A percentile compares a stretch with the other conserved stretches of the same genome.
Conservation (phyloP, 2,113 vertebrate species). For the Lates calcarifer region DNA sequence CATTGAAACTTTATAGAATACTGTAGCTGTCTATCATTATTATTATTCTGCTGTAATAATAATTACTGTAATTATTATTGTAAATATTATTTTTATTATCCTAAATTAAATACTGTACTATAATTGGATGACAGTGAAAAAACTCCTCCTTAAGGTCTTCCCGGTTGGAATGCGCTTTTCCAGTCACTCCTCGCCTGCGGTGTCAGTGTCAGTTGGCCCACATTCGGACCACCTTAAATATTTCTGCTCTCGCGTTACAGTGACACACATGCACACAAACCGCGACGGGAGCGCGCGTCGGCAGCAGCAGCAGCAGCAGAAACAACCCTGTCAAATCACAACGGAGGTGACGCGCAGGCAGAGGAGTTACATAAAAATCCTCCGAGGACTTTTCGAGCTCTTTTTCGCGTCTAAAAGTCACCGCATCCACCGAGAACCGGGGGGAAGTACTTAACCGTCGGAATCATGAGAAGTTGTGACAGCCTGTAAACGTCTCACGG, state of each 20-base stretch:
- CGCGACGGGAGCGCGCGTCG: conserved; percentile 40
- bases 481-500: background rate
- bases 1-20: no score
- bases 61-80: no score
- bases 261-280: background rate
- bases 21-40: no score
- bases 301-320: conserved; percentile 5
- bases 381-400: background rate
- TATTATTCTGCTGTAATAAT: no score
- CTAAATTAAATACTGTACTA: background rate
- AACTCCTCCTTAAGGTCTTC: conserved; percentile 57
- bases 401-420: background rate
- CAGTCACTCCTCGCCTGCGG: background rate
- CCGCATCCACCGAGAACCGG: no score
- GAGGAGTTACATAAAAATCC: background rate
- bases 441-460: background rate
- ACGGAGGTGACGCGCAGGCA: conserved; percentile 20
- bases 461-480: background rate
- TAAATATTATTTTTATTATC: no score
- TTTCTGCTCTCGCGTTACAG: conserved; percentile 28
- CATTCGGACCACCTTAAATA: conserved; percentile 69
- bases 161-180: background rate
- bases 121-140: background rate
- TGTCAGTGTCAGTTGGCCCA: background rate
- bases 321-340: conserved; percentile 66